phyloP scores from a whole-genome alignment of 2,888 invertebrate species.

The Cinara cedri region DNA sequence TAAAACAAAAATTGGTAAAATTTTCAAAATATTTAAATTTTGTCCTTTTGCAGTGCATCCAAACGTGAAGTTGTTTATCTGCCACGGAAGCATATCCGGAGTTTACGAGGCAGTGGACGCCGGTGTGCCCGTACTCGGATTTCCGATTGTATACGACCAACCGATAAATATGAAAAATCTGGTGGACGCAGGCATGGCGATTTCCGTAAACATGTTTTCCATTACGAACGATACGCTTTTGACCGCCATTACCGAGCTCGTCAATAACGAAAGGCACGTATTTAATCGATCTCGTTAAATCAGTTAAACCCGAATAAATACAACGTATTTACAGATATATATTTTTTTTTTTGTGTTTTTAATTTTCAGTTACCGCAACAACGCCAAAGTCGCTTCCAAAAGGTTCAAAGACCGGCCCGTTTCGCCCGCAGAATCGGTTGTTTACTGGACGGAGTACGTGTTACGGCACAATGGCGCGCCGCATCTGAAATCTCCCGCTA shows the following conservation, averaged over 20 bases:
- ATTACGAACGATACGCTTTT: background rate
- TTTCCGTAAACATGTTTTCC: background rate
- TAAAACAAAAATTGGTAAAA: too few species aligned
- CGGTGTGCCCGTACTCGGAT: constrained; percentile 20
- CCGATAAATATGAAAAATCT: constrained; percentile 6
- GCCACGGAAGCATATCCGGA: constrained; percentile 14
- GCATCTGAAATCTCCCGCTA: background rate
- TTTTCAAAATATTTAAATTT: too few species aligned
- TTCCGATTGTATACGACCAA: background rate
- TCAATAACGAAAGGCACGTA: background rate
- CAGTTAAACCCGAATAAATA: background rate
- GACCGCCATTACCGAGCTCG: background rate
- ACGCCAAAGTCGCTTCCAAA: background rate
- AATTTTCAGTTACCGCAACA: background rate
- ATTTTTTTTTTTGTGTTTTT: background rate
- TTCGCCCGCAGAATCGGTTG: background rate
- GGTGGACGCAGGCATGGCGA: background rate
- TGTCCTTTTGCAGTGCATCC: constrained; percentile 27
- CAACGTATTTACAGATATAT: too few species aligned
- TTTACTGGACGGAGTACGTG: constrained; percentile 24
- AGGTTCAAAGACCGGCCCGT: constrained; percentile 19
- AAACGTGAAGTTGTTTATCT: background rate
- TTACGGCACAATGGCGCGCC: constrained; percentile 6
- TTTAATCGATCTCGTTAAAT: too few species aligned
- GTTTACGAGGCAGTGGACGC: constrained; percentile 12